Evolutionary conservation across 1,140 invertebrate species (phyloP), one percentile per base, ranked within the genome.

Genomic region (Geopemphigus sp.): DNA sequence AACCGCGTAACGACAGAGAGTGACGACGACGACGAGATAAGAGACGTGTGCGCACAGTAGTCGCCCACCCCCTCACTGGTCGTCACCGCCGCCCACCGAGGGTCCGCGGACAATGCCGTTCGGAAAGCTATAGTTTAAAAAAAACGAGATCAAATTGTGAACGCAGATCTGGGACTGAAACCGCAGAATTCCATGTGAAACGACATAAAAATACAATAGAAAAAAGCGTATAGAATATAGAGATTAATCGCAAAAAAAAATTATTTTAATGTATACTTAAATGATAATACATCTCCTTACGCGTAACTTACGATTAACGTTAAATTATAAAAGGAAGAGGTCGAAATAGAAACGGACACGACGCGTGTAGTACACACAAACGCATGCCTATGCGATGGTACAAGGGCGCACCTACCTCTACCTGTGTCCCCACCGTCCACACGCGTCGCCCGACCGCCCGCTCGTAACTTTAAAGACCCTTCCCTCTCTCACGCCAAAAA

Each of bases 111-210:
- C 17, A 57, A 5, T 78, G 74, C 57, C 57, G 74, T 78, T 78
- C 74, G 11, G 57, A 78, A 72, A 78, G 57, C 73, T 57, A 76
- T 76, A 76, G 74, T 26, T 78, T 78, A 50, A 78, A 26, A 76
- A 61, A 78, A 78, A 78, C 74, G 74, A 78, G 74, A 78, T 78
- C 74, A 78, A 59, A 76, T 45, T 26, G 57, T 78, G 74, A 76
- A 78, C 19, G 61, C 24, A 47, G 74, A 47, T 78, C 74, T 78
- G 74, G 74, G 74, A 78, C 74, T 78, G 74, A 78, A 63, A 78
- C 74, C 74, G 39, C 74, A 78, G 74, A 78, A 78, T 78, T 78
- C 47, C 22, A 63, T 78, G 74, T 78, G 74, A 78, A 78, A 78
- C 74, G 74, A 78, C 32, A 73, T 73, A 12, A 78, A 78, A 78